Evolutionary conservation across 2,113 vertebrate genomes (phyloP), one percentile per base, ranked within the genome.

Genomic region (Hippocampus abdominalis): DNA sequence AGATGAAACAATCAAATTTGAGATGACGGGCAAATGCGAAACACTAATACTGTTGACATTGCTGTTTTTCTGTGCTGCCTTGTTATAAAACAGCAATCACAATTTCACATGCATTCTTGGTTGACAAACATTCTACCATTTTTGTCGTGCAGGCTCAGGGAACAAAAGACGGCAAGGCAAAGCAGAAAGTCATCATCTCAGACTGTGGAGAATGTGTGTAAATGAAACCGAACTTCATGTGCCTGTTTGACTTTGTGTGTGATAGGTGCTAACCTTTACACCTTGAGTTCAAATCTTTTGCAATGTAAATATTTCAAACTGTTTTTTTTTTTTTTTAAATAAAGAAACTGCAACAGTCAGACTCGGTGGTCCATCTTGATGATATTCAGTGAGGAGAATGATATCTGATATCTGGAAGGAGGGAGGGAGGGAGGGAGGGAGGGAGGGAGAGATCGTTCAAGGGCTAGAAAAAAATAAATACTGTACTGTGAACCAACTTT

Each of bases 121-220:
- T 59, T 59, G 56, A 59, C 5, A 59, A 59, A 59, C 29, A 29
- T 2, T 25, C 9, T 1, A 32, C 18, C n/a, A 6, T 70, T 76
- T 66, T 76, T 8, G 59, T 25, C 0, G 64, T 21, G 12, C 86
- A 98, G 96, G 95, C 95, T 79, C 94, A 98, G 80, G 97, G 96
- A 77, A 86, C 86, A 84, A 98, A 99, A 72, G 95, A 98, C 0
- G 95, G 97, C 72, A 98, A 98, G 69, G 90, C 96, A 0, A 96
- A 96, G 90, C 94, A 98, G 91, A 98, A 98, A 82, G 93, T 98
- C 77, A 96, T 99, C 68, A 95, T 99, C 61, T 93, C 96, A 0
- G 95, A 98, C 89, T 99, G 96, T 3, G 97, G 96, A 68, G 96
- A 98, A 85, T 94, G 92, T 25, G 87, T 89, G 3, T 98, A 90